Evolutionary conservation across 1,140 invertebrate species (phyloP).

Genomic region (Pseudomyrmex pallidus): DNA sequence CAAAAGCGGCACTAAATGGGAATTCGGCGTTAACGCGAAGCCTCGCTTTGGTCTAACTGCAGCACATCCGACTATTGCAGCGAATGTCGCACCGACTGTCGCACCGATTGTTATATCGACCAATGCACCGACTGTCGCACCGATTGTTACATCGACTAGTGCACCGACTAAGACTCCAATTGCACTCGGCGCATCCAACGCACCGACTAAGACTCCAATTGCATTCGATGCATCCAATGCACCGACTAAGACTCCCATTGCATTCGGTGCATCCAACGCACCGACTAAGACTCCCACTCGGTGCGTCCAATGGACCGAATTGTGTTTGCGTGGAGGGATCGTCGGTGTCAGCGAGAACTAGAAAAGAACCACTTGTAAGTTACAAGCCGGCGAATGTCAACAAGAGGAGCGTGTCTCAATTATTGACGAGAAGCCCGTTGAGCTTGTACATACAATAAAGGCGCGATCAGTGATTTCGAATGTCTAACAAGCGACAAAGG

Average conservation of each 20-base stretch:
- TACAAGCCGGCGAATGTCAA: constrained; percentile 5
- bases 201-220: not conserved
- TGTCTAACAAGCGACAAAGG: constrained; percentile 27
- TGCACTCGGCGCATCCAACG: not conserved
- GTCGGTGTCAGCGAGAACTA: not conserved
- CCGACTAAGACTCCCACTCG: no score
- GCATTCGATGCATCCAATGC: not conserved
- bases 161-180: not conserved
- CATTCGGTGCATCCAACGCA: not conserved
- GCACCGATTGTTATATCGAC: not conserved
- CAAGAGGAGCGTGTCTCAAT: not conserved
- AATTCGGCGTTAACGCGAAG: not conserved
- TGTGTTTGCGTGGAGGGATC: constrained; percentile 3
- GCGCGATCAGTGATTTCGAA: not conserved
- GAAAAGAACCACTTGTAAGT: not conserved
- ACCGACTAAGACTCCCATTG: not conserved
- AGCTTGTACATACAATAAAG: no score
- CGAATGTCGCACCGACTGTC: not conserved
- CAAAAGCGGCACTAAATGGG: constrained; percentile 50
- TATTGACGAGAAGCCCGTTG: not conserved
- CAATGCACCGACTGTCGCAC: not conserved
- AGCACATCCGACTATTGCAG: no score
- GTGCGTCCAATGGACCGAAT: not conserved
- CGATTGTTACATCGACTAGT: not conserved
- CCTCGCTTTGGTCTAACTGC: no score